Evolutionary conservation across 1,140 invertebrate genomes (phyloP).

Genomic region (Calycopis cecrops): DNA sequence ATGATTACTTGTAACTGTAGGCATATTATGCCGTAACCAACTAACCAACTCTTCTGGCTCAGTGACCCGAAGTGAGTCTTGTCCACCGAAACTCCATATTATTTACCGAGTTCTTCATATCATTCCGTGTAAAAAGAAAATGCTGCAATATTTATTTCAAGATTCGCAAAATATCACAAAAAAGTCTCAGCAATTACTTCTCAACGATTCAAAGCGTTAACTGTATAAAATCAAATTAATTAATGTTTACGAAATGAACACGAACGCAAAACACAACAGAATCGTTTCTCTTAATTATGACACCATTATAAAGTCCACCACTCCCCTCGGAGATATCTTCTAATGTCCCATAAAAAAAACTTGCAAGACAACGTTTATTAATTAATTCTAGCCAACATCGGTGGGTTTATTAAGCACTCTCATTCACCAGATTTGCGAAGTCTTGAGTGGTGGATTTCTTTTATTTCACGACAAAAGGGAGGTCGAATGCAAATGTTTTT

Average conservation of each 20-base stretch:
- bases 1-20: no score
- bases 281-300: constrained; percentile 68
- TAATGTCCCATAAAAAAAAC: constrained; percentile 55
- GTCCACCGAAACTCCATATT: no score
- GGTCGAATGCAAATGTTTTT: constrained; percentile 59
- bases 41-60: no score
- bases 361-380: constrained; percentile 65
- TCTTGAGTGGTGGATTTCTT: constrained; percentile 46
- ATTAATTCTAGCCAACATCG: constrained; percentile 58
- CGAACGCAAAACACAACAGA: constrained; percentile 36
- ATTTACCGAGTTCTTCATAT: no score
- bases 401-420: constrained; percentile 62
- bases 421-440: constrained; percentile 48
- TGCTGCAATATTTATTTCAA: no score
- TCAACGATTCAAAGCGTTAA: no score
- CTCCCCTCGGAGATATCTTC: constrained; percentile 50
- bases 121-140: no score
- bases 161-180: no score
- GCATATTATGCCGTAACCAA: no score
- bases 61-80: no score
- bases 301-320: constrained; percentile 55
- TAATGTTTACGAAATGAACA: background rate
- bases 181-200: no score
- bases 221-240: no score
- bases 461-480: constrained; percentile 47